Evolutionary conservation across 2,888 invertebrate species (phyloP), one percentile per base, ranked within the genome.

Genomic region (Clusia tigrina): DNA sequence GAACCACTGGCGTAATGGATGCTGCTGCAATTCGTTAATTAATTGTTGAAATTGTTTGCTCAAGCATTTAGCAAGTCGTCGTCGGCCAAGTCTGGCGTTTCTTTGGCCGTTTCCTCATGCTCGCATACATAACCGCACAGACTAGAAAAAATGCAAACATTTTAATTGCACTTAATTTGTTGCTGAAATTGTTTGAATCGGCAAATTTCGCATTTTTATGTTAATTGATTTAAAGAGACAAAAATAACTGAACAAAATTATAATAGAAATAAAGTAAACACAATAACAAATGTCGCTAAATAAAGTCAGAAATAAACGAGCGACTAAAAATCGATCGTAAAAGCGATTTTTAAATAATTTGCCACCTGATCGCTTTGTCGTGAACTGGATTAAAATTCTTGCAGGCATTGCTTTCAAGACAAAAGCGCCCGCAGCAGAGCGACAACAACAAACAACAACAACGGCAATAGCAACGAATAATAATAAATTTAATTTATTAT

Each of bases 401-500:
- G 42, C 42, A 42, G n/a, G n/a, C n/a, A 42, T n/a, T 42, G 42
- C 42, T n/a, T 10, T 17, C 42, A 42, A 3, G 3, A 15, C 42
- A 42, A 3, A 6, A 42, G 42, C 42, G n/a, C 12, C 42, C 10
- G 20, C 48, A 3, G 48, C 48, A 6, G 32, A 32, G 18, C 20
- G 48, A 15, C 20, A 20, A 15, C 22, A n/a, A n/a, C 42, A 42
- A n/a, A 15, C n/a, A 3, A n/a, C 42, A 42, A n/a, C 2, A 3
- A n/a, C 42, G n/a, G 20, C 48, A 46, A 57, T 46, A 57, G 25
- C 46, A 57, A 57, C 46, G 46, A 46, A 46, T 57, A 57, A 46
- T 57, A 46, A 57, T 66, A 67, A 68, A 69, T 73, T 72, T 69
- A 74, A 74, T 76, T 74, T 74, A 74, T 74, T 69, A 71, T 71